Percentiles rank a stretch among this genome's conserved stretches.
Conservation (phyloP, 2,113 vertebrate genomes). For the Mionectes macconnelli region DNA sequence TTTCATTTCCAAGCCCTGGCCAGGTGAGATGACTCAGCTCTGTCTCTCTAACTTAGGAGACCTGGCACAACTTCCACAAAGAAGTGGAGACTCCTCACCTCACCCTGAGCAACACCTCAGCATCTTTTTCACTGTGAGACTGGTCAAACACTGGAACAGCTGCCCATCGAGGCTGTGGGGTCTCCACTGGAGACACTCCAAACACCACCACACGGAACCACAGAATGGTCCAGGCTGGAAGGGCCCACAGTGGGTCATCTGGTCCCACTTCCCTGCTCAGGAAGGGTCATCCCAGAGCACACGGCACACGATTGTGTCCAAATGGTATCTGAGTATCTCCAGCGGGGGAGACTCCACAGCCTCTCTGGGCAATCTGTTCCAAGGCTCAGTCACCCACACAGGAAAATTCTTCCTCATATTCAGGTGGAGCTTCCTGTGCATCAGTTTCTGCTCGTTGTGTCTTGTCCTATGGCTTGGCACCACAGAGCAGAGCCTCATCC, state of each 20-base stretch:
- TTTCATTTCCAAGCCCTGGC: neutral
- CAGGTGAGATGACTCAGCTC: neutral
- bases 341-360: neutral
- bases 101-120: neutral
- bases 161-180: neutral
- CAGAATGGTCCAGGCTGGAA: neutral
- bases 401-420: neutral
- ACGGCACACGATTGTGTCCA: neutral
- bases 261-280: neutral
- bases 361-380: neutral
- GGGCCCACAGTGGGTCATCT: neutral
- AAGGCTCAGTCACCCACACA: neutral
- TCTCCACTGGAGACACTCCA: neutral
- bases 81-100: neutral
- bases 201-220: neutral
- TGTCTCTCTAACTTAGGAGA: neutral
- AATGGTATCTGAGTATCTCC: neutral
- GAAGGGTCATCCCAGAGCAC: neutral
- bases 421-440: neutral
- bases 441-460: fast-evolving
- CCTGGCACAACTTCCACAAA: neutral
- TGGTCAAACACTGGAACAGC: neutral
- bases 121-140: neutral
- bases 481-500: neutral
- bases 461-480: neutral